Evolutionary conservation across 1,140 invertebrate species (phyloP), one percentile per base, ranked within the genome.

Genomic region (Drosophila sucinea): DNA sequence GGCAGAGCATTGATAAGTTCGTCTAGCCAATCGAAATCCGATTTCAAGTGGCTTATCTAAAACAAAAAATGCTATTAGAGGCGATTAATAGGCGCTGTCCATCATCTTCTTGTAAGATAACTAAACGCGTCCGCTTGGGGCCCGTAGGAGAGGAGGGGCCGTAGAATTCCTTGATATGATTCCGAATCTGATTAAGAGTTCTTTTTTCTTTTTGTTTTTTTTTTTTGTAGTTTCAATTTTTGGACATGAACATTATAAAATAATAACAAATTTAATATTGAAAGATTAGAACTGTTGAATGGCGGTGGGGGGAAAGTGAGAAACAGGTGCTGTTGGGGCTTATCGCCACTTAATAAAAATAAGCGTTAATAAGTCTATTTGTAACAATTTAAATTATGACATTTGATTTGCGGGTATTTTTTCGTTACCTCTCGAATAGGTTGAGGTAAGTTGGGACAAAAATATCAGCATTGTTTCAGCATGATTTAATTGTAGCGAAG

Each of bases 291-390:
- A 23, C 35, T 47, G 33, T 51, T 17, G 57, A 47, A 8, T 38
- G 11, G 10, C 6, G n/a, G 40, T 38, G 6, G 17, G 8, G n/a
- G 1, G 1, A 4, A 7, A 11, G 25, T 1, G 10, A 11, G 35
- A 29, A 6, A n/a, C 29, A 6, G 11, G 30, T 11, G 60, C n/a
- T 11, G 56, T 17, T 4, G 5, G n/a, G 25, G 65, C 80, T 89
- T 89, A 89, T 89, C 84, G 61, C 80, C 84, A 89, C 84, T 89
- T 89, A 89, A 89, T 89, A 90, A 81, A 87, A 89, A 89, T 84
- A 89, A 84, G 38, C 71, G 67, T 79, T 84, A 89, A 89, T 89
- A 84, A 89, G 69, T 75, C 70, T 89, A 89, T 89, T 89, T 89
- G 80, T 75, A 81, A 79, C 74, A 67, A 89, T 89, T 89, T 89